Evolutionary conservation across 1,140 invertebrate species (phyloP).

Genomic region (Aphaenogaster ashmeadi): DNA sequence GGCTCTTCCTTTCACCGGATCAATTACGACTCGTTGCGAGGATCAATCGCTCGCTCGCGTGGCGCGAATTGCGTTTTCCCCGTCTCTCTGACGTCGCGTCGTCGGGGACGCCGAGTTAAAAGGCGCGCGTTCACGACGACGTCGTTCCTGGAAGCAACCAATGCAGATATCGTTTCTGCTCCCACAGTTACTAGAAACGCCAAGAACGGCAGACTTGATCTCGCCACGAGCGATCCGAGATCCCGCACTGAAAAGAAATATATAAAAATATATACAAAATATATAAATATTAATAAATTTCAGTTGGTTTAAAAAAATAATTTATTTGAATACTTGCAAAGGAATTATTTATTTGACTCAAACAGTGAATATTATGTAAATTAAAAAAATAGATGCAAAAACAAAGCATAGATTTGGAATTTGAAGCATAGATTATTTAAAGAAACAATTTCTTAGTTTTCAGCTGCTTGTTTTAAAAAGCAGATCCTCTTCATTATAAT

Average conservation of each 20-base stretch:
- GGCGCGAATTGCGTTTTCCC: conserved; percentile 16
- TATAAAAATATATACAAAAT: too few relatives aligned
- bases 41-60: conserved; percentile 26
- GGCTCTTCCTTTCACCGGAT: conserved; percentile 62
- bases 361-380: too few relatives aligned
- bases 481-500: too few relatives aligned
- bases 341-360: too few relatives aligned
- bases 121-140: not conserved
- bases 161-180: not conserved
- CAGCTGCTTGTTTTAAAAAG: too few relatives aligned
- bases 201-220: not conserved
- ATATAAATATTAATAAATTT: too few relatives aligned
- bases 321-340: too few relatives aligned
- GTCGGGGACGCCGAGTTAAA: conserved; percentile 7
- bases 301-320: too few relatives aligned
- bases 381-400: too few relatives aligned
- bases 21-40: conserved; percentile 67
- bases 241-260: not conserved
- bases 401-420: too few relatives aligned
- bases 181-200: not conserved
- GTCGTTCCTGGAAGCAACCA: conserved; percentile 20
- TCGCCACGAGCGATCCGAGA: not conserved
- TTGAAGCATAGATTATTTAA: too few relatives aligned
- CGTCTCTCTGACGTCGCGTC: conserved; percentile 39
- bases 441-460: too few relatives aligned